Conservation (phyloP, 2,797 vertebrate genomes). For the Mallotus villosus region DNA sequence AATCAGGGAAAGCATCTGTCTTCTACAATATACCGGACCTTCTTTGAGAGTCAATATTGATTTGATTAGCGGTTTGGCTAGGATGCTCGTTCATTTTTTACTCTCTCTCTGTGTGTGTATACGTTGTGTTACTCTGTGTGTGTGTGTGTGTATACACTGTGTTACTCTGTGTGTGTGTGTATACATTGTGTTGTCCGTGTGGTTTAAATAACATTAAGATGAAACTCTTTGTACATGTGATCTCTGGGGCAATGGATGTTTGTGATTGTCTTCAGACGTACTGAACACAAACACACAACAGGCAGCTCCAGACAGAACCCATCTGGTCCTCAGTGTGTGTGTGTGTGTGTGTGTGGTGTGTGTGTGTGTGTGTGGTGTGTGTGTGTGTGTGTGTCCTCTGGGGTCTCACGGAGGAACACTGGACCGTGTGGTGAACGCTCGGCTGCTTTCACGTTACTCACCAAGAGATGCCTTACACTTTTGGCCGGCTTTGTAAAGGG, state of each 20-base stretch:
- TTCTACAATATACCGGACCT: not conserved
- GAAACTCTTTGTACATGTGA: not conserved
- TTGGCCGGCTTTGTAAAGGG: conserved; percentile 17
- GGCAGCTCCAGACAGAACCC: not conserved
- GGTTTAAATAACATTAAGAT: conserved; percentile 4
- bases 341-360: no score
- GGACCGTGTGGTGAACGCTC: conserved; percentile 15
- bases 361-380: no score
- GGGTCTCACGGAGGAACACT: not conserved
- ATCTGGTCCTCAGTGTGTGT: not conserved
- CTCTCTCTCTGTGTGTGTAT: not conserved
- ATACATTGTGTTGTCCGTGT: conserved; percentile 7
- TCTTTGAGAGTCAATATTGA: conserved; percentile 8
- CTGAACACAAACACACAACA: not conserved
- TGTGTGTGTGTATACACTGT: conserved; percentile 1
- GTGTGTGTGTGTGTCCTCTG: no score
- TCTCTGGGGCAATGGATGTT: not conserved
- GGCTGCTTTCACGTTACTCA: conserved; percentile 35
- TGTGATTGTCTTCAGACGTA: not conserved
- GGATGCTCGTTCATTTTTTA: not conserved
- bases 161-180: not conserved
- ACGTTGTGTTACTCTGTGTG: conserved; percentile 6
- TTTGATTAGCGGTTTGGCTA: not conserved
- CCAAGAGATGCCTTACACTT: conserved; percentile 42
- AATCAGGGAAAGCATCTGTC: conserved; percentile 4